Base-by-base conservation (phyloP, 2,888 invertebrate species). In the Timema podura region DNA sequence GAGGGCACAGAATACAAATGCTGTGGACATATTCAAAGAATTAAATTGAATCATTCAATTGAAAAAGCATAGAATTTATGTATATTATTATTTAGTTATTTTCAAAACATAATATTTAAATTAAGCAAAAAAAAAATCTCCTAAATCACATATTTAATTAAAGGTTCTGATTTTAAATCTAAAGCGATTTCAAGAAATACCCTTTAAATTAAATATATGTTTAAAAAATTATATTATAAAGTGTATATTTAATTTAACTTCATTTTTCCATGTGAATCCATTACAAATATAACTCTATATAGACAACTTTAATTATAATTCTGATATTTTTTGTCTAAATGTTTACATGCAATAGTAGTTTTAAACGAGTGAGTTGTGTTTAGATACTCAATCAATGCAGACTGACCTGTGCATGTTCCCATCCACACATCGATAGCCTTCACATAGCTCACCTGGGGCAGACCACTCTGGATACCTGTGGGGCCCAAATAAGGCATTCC, bases 1-100 rank as follows among this genome's bases (percentile, higher is more conserved):
- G 10, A 83, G 78, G 9, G 83, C 83, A 71, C 81, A 79, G 75
- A 83, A 83, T 9, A 83, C 82, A 75, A 83, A 83, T 11, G 82
- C 82, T 78, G 77, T 30, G 30, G 30, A 30, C 30, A 30, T 30
- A 30, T 30, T 30, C 30, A 30, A 30, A 30, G 30, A 30, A 3
- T 2, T 30, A 30, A 3, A 30, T 30, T 30, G 2, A 30, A 30
- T 30, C 30, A 30, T 30, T 30, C 3, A n/a, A 51, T 51, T 3
- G 51, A 51, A 51, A 51, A 3, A 11, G 51, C 51, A 3, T n/a
- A n/a, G 1, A 13, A 3, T 3, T 51, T n/a, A 51, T 51, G 11
- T 51, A 51, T 2, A 2, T 1, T 51, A 13, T 51, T 51, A 51
- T n/a, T n/a, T 51, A 51, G 3, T 51, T 30, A 30, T 2, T 30